Base-by-base conservation (phyloP, 2,797 vertebrate genomes). In the Pterois miles region DNA sequence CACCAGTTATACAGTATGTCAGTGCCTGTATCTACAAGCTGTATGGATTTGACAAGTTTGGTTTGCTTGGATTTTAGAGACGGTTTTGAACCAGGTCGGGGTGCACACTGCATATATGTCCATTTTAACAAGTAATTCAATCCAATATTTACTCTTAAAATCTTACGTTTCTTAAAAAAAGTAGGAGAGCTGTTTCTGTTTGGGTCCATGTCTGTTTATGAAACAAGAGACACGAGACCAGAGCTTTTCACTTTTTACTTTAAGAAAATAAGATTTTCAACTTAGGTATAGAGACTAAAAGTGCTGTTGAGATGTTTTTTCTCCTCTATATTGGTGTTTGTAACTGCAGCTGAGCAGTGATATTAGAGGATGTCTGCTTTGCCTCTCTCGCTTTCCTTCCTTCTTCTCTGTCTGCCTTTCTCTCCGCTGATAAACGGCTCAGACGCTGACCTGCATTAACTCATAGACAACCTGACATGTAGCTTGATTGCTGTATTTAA, bases 381-480 rank as follows among this genome's bases (percentile, higher is more conserved):
- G 9, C 14, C n/a, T 5, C 1, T 54, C 56, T 64, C 7, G 4
- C 43, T 62, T 12, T 66, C 33, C 58, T 70, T 8, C 46, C 40
- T 54, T 25, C 48, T 57, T 53, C 0, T 68, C n/a, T 60, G 8
- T 53, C 27, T 62, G 31, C 20, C 43, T 46, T 46, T 33, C 29
- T 70, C 56, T 31, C 46, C 4, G 75, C 86, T 85, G 68, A 65
- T 64, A 22, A 62, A 62, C 69, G 14, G 54, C 78, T 63, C 65
- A 66, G 80, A 48, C 8, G 3, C 11, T 46, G 48, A 83, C 36
- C 85, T 86, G 83, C 89, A 86, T 88, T 89, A 83, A 84, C 89
- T 88, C 78, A 71, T 75, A 77, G 78, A 76, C 82, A 8, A 4
- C 8, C 3, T 8, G 69, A 29, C 50, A 25, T 62, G 33, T 43